A percentile compares a stretch with the other conserved stretches of the same genome.
These are phyloP conservation scores for Drosophila parthenogenetica DNA, from an alignment of 2,888 invertebrate genomes.

Conservation along the genomic window DNA sequence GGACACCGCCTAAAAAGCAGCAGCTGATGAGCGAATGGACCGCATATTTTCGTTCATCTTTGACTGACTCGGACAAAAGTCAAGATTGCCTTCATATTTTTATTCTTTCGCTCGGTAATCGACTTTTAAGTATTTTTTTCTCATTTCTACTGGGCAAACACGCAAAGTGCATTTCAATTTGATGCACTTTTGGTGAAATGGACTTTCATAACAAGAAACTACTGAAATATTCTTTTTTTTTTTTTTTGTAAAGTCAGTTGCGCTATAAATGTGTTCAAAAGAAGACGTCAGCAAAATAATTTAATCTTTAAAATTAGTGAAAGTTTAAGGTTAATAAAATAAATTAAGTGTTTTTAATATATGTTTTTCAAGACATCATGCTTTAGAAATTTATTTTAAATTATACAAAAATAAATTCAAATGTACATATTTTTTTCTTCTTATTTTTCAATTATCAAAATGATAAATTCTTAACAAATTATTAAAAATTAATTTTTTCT, in stretches of 20 bases:
- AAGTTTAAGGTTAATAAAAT: no score
- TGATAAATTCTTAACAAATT: no score
- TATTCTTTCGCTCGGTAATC: constrained; percentile 9
- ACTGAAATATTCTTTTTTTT: no score
- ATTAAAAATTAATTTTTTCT: no score
- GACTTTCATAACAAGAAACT: not conserved
- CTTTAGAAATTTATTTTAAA: no score
- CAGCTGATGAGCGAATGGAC: constrained; percentile 28
- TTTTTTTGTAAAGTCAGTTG: not conserved
- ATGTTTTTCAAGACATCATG: no score
- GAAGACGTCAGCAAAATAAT: no score
- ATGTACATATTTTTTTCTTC: no score
- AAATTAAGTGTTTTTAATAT: no score
- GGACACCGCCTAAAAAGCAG: not conserved
- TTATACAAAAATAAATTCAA: no score
- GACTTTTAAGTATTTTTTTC: constrained; percentile 1
- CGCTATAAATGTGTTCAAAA: not conserved
- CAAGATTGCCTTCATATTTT: constrained; percentile 11
- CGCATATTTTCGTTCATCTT: constrained; percentile 15
- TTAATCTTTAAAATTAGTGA: no score
- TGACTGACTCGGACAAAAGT: not conserved
- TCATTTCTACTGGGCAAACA: not conserved
- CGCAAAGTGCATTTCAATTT: constrained; percentile 26
- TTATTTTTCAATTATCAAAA: no score
- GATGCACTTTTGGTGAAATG: constrained; percentile 5